Evolutionary conservation across 2,113 vertebrate species (phyloP).

Genomic region (Shinisaurus crocodilurus): DNA sequence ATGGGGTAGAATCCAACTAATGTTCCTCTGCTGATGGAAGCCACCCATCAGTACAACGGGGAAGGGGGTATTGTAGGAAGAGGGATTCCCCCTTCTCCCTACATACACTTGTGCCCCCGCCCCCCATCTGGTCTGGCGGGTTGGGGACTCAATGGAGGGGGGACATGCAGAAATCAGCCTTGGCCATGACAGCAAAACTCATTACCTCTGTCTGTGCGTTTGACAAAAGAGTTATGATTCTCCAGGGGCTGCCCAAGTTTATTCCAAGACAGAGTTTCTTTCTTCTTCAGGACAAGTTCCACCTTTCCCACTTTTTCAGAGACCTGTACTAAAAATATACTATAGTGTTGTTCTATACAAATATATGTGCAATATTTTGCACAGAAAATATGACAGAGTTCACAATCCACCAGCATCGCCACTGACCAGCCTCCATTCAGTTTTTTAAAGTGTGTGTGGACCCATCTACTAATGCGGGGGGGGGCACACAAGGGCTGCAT

Average conservation of each 20-base stretch:
- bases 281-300: constrained; percentile 87
- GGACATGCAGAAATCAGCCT: not conserved
- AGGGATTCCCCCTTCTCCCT: not conserved
- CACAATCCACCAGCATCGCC: not conserved
- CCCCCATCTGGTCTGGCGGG: not conserved
- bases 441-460: not conserved
- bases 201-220: constrained; percentile 84
- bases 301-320: constrained; percentile 87
- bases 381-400: not conserved
- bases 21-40: not conserved
- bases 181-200: not conserved
- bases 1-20: not conserved
- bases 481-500: no score
- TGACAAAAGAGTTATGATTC: constrained; percentile 84
- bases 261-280: constrained; percentile 79
- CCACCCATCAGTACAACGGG: not conserved
- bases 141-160: no score
- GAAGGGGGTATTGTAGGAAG: not conserved
- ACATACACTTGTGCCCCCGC: not conserved
- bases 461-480: not conserved
- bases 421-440: not conserved
- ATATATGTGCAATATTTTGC: not conserved
- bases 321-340: constrained; percentile 81
- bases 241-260: constrained; percentile 83
- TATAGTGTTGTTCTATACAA: constrained; percentile 35